phyloP scores from a whole-genome alignment of 2,113 vertebrate species.

The Microcebus ravelobensis region DNA sequence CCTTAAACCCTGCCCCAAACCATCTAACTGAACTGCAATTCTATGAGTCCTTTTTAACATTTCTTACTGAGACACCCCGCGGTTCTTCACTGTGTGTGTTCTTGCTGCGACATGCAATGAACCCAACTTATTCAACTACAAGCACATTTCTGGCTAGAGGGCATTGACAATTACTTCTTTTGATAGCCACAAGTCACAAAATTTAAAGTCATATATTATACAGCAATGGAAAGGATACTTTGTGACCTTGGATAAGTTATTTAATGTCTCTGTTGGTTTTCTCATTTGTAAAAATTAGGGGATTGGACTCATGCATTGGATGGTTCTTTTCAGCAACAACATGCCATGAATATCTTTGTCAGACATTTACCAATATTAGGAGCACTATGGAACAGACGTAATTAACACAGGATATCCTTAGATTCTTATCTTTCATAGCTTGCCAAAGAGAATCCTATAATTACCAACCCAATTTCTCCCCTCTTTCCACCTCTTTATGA shows the following conservation, averaged over 20 bases:
- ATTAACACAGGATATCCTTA: neutral
- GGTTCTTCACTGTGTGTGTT: neutral
- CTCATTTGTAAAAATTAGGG: neutral
- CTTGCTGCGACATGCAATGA: neutral
- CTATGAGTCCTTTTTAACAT: neutral
- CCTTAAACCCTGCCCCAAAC: neutral
- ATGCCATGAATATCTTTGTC: neutral
- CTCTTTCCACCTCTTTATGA: neutral
- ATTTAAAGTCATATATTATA: neutral
- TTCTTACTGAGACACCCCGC: neutral
- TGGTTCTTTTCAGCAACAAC: neutral
- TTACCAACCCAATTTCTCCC: neutral
- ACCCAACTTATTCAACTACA: neutral
- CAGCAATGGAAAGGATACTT: neutral
- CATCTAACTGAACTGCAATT: neutral
- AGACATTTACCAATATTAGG: neutral
- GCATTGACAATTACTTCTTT: neutral
- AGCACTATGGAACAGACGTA: neutral
- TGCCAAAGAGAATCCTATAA: neutral
- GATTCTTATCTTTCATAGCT: neutral
- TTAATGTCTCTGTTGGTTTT: conserved; percentile 7
- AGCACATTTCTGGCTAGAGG: neutral
- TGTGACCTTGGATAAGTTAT: neutral
- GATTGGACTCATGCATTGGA: neutral
- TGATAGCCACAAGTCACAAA: neutral